These are phyloP conservation scores for Phainopepla nitens DNA, from an alignment of 2,113 vertebrate species.

Conservation along the genomic window DNA sequence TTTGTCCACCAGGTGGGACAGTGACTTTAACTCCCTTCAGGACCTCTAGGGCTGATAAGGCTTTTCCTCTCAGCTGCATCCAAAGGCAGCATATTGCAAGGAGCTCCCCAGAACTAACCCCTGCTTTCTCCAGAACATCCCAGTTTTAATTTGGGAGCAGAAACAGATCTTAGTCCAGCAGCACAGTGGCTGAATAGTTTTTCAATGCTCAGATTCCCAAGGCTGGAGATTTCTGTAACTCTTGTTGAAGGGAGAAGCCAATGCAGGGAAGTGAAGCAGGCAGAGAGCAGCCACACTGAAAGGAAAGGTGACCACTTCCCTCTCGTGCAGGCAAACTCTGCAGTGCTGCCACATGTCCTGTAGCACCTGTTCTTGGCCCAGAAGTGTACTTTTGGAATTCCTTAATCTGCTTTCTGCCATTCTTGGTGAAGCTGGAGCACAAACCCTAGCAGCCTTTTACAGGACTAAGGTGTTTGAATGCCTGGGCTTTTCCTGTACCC, in stretches of 20 bases:
- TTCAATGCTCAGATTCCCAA: neutral
- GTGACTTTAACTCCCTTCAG: neutral
- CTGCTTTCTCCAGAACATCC: neutral
- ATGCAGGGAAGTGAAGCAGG: neutral
- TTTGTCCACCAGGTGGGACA: neutral
- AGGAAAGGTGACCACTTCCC: neutral
- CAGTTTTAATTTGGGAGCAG: neutral
- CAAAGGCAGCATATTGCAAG: neutral
- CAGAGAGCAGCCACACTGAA: neutral
- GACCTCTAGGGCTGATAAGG: neutral
- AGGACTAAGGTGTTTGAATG: neutral
- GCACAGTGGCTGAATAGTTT: neutral
- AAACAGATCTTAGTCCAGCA: neutral
- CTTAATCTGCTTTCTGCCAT: neutral
- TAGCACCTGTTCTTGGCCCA: neutral
- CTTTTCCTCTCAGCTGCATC: neutral
- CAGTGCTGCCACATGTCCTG: neutral
- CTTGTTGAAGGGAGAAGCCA: neutral
- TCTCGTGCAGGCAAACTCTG: neutral
- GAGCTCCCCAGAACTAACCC: neutral
- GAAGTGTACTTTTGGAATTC: neutral
- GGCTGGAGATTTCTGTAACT: neutral
- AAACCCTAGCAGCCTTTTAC: neutral
- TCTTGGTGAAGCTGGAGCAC: neutral
- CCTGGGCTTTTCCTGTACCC: neutral